Evolutionary conservation across 2,797 vertebrate species (phyloP).

Genomic region (Phylloscopus collybita): DNA sequence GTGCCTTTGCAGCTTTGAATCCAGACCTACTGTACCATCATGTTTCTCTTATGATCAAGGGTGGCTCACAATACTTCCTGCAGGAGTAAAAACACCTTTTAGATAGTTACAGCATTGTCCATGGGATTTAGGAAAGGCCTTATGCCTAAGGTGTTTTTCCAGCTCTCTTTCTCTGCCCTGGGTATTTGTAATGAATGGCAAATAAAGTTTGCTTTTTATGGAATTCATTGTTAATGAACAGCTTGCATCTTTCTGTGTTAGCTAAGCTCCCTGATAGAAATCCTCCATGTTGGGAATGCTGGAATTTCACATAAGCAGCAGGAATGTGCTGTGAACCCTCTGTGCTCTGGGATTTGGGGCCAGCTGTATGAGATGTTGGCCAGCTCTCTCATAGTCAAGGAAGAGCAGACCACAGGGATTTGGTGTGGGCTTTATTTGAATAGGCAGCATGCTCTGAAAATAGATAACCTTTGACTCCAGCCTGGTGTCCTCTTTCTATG

Average conservation of each 20-base stretch:
- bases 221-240: background rate
- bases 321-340: constrained; percentile 29
- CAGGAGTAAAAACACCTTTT: background rate
- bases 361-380: constrained; percentile 33
- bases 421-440: background rate
- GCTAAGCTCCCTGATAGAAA: background rate
- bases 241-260: background rate
- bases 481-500: constrained; percentile 11
- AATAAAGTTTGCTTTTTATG: background rate
- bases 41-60: background rate
- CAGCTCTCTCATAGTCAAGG: constrained; percentile 14
- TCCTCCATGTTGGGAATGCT: background rate
- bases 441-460: background rate
- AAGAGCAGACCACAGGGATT: constrained; percentile 25
- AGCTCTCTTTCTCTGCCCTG: background rate
- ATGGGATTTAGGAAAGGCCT: background rate
- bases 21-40: background rate
- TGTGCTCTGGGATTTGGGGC: background rate
- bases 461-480: constrained; percentile 62
- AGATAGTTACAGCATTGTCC: background rate
- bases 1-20: background rate
- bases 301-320: background rate
- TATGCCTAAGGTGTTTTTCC: background rate
- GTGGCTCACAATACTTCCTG: background rate
- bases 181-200: background rate